Conservation (phyloP, 2,888 invertebrate genomes). For the Melipona bicolor region DNA sequence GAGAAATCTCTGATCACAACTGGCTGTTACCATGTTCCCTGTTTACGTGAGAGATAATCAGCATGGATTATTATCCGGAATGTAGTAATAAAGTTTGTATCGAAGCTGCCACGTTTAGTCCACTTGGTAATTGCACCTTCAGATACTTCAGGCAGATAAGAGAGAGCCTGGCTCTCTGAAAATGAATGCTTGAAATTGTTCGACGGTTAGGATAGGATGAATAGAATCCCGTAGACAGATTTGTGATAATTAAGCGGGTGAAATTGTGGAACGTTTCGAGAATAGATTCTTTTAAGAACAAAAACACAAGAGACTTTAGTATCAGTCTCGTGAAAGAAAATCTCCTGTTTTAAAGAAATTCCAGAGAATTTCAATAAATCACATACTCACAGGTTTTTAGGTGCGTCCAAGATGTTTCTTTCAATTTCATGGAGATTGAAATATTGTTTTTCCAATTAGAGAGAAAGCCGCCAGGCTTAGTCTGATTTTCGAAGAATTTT, state of each 20-base stretch:
- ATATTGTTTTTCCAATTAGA: conserved; percentile 24
- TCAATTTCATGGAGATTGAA: background rate
- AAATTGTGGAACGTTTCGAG: background rate
- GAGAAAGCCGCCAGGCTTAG: conserved; percentile 15
- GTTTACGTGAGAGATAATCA: conserved; percentile 16
- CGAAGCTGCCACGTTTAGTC: background rate
- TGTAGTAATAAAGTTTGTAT: conserved; percentile 21
- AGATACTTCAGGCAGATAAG: conserved; percentile 3
- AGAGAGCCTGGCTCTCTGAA: background rate
- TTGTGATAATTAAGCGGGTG: background rate
- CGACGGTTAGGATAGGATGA: background rate
- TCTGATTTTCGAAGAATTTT: background rate
- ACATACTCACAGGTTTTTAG: background rate
- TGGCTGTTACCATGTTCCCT: background rate
- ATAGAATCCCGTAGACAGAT: background rate
- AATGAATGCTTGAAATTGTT: background rate
- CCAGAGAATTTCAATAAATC: background rate
- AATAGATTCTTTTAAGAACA: background rate
- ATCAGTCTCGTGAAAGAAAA: background rate
- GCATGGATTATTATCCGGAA: conserved; percentile 28
- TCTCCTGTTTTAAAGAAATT: background rate
- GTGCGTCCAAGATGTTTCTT: background rate
- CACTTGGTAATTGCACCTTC: conserved; percentile 2
- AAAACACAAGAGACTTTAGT: background rate
- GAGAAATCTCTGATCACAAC: conserved; percentile 12